These are phyloP conservation scores for Melieria picta DNA, from an alignment of 2,888 invertebrate genomes.

Conservation along the genomic window DNA sequence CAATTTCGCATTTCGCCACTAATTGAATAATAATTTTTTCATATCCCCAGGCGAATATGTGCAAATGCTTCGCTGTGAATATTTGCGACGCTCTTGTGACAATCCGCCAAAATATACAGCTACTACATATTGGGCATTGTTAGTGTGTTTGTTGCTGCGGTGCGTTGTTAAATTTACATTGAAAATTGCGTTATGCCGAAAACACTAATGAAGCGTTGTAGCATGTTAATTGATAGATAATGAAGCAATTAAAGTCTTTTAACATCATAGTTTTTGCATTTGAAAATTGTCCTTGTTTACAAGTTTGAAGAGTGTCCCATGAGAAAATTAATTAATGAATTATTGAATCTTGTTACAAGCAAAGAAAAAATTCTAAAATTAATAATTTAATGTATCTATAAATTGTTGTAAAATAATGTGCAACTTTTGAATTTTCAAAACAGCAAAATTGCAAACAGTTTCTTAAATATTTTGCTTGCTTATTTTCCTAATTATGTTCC, in stretches of 20 bases:
- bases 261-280: neutral
- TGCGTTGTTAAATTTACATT: neutral
- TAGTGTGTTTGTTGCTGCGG: neutral
- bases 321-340: too few species aligned
- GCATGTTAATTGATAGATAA: neutral
- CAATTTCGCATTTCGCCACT: conserved; percentile 9
- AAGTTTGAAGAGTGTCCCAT: neutral
- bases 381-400: too few species aligned
- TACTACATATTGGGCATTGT: neutral
- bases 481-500: too few species aligned
- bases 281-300: neutral
- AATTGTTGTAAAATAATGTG: too few species aligned
- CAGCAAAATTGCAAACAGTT: too few species aligned
- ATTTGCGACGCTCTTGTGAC: too few species aligned
- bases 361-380: too few species aligned
- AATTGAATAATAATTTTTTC: conserved; percentile 18
- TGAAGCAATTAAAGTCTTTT: neutral
- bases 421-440: too few species aligned
- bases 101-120: neutral
- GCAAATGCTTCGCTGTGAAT: too few species aligned
- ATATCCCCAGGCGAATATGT: conserved; percentile 7
- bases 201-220: neutral
- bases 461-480: too few species aligned
- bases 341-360: too few species aligned
- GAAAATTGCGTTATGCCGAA: neutral